A percentile compares a stretch with the other conserved stretches of the same genome.
Evolutionary conservation across 2,888 invertebrate species (phyloP).

Genomic region (Dasypolia templi): DNA sequence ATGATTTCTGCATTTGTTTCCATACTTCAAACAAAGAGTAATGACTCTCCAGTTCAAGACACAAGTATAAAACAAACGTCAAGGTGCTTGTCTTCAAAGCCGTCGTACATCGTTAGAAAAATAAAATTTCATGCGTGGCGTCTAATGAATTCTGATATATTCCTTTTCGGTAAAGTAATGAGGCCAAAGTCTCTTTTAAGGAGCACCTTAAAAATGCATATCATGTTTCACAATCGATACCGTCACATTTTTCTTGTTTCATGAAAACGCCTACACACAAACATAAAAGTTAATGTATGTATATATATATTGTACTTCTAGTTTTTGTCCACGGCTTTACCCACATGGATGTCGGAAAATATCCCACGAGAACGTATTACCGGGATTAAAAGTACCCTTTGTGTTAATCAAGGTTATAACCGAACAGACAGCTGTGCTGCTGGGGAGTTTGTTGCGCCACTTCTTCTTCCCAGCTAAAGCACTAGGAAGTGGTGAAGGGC

Average conservation of each 20-base stretch:
- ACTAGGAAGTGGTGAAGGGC: too few relatives aligned
- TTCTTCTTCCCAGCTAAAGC: too few relatives aligned
- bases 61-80: conserved; percentile 12
- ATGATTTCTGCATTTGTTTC: background rate
- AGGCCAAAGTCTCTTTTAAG: conserved; percentile 17
- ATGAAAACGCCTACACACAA: conserved; percentile 61
- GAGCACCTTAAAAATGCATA: conserved; percentile 64
- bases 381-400: background rate
- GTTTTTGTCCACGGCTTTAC: too few relatives aligned
- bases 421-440: too few relatives aligned
- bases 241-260: conserved; percentile 63
- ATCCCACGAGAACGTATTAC: background rate
- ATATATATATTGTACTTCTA: background rate
- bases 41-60: background rate
- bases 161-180: conserved; percentile 22
- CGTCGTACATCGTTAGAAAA: conserved; percentile 26
- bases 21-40: background rate
- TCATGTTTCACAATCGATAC: conserved; percentile 69
- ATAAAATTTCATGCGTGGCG: conserved; percentile 22
- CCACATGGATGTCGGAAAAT: background rate
- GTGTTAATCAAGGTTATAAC: background rate
- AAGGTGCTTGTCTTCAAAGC: conserved; percentile 15
- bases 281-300: conserved; percentile 42
- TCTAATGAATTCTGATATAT: conserved; percentile 40
- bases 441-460: too few relatives aligned